phyloP scores from a whole-genome alignment of 1,140 invertebrate species.

The Camponotus vicinus region DNA sequence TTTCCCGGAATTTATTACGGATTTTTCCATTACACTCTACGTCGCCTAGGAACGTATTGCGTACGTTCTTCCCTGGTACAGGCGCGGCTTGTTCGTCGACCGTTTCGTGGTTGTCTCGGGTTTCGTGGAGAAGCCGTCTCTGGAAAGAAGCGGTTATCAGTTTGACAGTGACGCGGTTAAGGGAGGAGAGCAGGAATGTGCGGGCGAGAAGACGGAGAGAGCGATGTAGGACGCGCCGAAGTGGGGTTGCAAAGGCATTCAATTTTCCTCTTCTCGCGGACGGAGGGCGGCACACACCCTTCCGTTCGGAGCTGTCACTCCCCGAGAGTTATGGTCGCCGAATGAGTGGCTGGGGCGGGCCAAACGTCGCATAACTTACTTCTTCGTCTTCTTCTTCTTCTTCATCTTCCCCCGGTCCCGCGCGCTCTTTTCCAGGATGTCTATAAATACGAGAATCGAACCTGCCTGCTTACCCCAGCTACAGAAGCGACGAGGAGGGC shows the following conservation, averaged over 20 bases:
- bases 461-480: conserved; percentile 54
- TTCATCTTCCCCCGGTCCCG: conserved; percentile 27
- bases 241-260: conserved; percentile 78
- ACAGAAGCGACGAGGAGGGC: not conserved
- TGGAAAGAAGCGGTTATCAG: conserved; percentile 73
- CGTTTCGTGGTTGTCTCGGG: conserved; percentile 57
- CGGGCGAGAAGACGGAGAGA: conserved; percentile 75
- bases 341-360: conserved; percentile 80
- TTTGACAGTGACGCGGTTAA: conserved; percentile 74
- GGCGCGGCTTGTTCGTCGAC: conserved; percentile 39
- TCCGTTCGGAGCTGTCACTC: conserved; percentile 79
- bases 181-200: conserved; percentile 50
- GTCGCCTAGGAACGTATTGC: conserved; percentile 44
- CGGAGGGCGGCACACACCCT: conserved; percentile 76
- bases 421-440: conserved; percentile 75
- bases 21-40: conserved; percentile 59
- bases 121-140: conserved; percentile 54
- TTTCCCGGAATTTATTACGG: conserved; percentile 51
- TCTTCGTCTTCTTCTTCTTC: conserved; percentile 69
- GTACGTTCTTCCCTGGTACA: not conserved
- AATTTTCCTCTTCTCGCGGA: conserved; percentile 76
- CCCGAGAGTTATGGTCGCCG: conserved; percentile 77
- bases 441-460: conserved; percentile 79
- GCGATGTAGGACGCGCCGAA: conserved; percentile 35
- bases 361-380: conserved; percentile 81